Evolutionary conservation across 1,140 invertebrate genomes (phyloP).

Genomic region (Conopomorpha cramerella): DNA sequence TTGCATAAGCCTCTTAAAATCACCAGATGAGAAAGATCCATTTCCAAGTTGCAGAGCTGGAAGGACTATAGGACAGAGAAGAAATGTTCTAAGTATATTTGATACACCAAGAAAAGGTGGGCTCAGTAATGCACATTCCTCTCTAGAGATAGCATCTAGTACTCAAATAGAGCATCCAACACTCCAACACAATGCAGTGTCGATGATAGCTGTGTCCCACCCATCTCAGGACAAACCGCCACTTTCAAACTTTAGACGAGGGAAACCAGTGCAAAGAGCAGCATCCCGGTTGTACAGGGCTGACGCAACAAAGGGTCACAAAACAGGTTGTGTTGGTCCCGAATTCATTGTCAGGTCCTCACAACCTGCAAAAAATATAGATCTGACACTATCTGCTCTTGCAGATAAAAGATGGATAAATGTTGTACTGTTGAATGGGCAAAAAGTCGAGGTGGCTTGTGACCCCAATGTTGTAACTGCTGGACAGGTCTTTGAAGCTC

Average conservation of each 20-base stretch:
- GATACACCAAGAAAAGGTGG: constrained; percentile 39
- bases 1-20: constrained; percentile 34
- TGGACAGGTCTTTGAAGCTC: constrained; percentile 72
- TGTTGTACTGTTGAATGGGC: constrained; percentile 76
- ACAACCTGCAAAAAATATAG: constrained; percentile 65
- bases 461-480: constrained; percentile 73
- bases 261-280: constrained; percentile 72
- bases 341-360: constrained; percentile 75
- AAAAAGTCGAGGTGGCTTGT: constrained; percentile 74
- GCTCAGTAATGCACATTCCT: constrained; percentile 53
- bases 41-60: constrained; percentile 39
- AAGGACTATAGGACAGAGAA: constrained; percentile 28
- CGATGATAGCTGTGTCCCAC: constrained; percentile 24
- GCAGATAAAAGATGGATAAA: constrained; percentile 59
- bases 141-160: constrained; percentile 46
- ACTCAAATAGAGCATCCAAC: constrained; percentile 39
- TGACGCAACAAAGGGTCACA: constrained; percentile 47
- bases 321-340: constrained; percentile 66
- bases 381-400: constrained; percentile 43
- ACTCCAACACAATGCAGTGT: constrained; percentile 25
- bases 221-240: constrained; percentile 6
- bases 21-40: constrained; percentile 48
- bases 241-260: constrained; percentile 35
- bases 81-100: constrained; percentile 32
- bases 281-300: constrained; percentile 71